phyloP scores from a whole-genome alignment of 2,797 vertebrate species.

The Zalophus californianus region DNA sequence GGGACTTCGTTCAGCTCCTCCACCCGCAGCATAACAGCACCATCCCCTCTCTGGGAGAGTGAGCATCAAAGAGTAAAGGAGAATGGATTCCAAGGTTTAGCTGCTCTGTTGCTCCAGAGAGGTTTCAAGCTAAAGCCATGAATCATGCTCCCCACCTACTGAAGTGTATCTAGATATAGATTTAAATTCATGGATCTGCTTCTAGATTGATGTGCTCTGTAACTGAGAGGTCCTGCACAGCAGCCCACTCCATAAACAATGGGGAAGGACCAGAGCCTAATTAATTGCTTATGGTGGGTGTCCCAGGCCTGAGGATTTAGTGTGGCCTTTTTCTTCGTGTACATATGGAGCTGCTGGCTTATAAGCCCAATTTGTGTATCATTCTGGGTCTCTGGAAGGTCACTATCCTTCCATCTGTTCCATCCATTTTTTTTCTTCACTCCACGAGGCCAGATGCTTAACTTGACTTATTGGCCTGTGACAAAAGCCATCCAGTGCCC shows the following conservation, averaged over 20 bases:
- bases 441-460: neutral
- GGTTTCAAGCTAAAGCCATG: neutral
- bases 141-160: neutral
- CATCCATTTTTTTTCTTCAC: neutral
- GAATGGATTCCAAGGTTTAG: neutral
- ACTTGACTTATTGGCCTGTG: neutral
- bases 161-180: neutral
- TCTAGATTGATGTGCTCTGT: neutral
- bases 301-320: neutral
- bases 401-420: neutral
- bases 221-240: neutral
- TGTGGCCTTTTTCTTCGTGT: neutral
- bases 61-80: neutral
- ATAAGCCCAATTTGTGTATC: neutral
- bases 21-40: neutral
- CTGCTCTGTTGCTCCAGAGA: neutral
- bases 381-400: neutral
- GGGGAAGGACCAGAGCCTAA: neutral
- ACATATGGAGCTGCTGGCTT: neutral
- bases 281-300: fast-evolving
- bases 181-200: neutral
- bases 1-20: neutral
- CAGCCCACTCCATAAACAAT: neutral
- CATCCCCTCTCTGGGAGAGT: neutral
- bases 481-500: neutral